Conservation (phyloP, 2,888 invertebrate species). For the Pristionchus maxplancki region DNA sequence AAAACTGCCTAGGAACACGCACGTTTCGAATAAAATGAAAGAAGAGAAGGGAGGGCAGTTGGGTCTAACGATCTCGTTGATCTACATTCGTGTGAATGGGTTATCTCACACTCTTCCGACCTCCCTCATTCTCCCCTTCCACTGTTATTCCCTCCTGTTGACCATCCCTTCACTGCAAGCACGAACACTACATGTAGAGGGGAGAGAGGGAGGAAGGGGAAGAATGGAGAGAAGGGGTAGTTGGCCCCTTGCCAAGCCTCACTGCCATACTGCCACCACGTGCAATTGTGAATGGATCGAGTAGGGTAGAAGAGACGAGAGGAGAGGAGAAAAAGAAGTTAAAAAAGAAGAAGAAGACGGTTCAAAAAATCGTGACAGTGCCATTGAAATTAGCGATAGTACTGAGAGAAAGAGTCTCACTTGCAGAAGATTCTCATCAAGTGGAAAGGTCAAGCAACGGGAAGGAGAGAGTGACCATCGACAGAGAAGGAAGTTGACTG, state of each 20-base stretch:
- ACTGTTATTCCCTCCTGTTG: background rate
- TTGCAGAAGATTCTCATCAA: no score
- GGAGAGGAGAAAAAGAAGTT: background rate
- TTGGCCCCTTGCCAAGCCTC: background rate
- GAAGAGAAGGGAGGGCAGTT: background rate
- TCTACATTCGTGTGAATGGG: background rate
- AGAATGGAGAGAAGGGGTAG: background rate
- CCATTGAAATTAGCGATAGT: no score
- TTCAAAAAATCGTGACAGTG: no score
- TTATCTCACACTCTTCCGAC: background rate
- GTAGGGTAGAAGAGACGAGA: background rate
- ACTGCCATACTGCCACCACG: background rate
- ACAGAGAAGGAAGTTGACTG: background rate
- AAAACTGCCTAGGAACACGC: background rate
- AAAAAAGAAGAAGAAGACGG: background rate
- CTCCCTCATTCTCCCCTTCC: background rate
- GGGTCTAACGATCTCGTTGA: background rate
- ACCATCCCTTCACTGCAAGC: constrained; percentile 14
- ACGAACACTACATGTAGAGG: constrained; percentile 24
- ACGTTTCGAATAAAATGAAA: background rate
- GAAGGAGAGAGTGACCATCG: background rate
- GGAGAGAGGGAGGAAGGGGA: background rate
- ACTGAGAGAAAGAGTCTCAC: no score
- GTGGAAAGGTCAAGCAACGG: background rate
- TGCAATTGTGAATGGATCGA: constrained; percentile 22